These are phyloP conservation scores for Enteromius mattozi DNA, from an alignment of 2,797 vertebrate genomes.

Conservation along the genomic window DNA sequence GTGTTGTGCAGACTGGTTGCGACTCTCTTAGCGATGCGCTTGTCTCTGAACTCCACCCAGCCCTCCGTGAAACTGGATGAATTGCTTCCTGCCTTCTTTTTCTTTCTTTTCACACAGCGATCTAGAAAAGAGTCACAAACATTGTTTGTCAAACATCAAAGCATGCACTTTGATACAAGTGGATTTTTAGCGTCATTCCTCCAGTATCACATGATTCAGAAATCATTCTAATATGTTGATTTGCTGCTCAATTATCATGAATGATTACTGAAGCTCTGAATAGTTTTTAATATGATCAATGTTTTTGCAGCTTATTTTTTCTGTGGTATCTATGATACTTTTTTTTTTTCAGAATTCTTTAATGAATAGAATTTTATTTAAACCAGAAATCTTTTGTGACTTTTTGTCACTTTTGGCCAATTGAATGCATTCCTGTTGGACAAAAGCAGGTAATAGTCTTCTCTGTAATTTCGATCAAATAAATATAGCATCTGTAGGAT, in stretches of 20 bases:
- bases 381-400: neutral
- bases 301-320: too few relatives aligned
- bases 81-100: slow-evolving; percentile 74
- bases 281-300: neutral
- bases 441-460: neutral
- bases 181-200: neutral
- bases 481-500: neutral
- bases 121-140: slow-evolving; percentile 66
- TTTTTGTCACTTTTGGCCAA: neutral
- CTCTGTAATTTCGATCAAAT: neutral
- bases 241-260: neutral
- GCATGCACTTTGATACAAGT: neutral
- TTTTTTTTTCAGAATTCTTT: neutral
- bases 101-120: slow-evolving; percentile 74
- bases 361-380: neutral
- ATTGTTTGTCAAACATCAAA: neutral
- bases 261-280: neutral
- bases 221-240: neutral
- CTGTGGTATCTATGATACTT: too few relatives aligned
- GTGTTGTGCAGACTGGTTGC: slow-evolving; percentile 85
- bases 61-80: slow-evolving; percentile 84
- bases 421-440: neutral
- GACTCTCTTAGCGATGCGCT: slow-evolving; percentile 84
- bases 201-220: neutral
- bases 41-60: slow-evolving; percentile 92